Evolutionary conservation across 2,888 invertebrate genomes (phyloP), one percentile per base, ranked within the genome.

Genomic region (Acrocera orbiculus): DNA sequence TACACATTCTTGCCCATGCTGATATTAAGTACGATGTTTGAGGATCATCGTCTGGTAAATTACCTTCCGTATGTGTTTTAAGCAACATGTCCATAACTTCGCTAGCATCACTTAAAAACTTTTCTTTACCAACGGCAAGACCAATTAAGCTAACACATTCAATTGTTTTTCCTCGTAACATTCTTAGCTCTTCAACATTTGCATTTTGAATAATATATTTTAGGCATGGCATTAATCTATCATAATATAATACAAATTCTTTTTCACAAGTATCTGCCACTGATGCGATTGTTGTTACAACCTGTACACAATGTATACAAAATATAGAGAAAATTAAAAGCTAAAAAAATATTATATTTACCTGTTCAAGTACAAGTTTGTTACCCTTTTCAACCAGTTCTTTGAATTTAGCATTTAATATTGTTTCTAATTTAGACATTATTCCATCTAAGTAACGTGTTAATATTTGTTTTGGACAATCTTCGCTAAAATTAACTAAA

Each of bases 61-160:
- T 76, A 15, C 77, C 76, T 49, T 85, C 83, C 6, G 79, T 74
- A 55, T 93, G 90, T 0, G 89, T 86, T 59, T 86, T 83, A 42
- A 96, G 58, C 34, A 96, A 63, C 63, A 95, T 70, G 49, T 90
- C 82, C 95, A 96, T 96, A 11, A 96, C 82, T 56, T 92, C 90
- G 34, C 80, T 82, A 1, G 93, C 95, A 59, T 96, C 95, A 4
- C 68, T 60, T 56, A 82, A 73, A 58, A 95, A 95, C 66, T 81
- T 81, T 39, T 80, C 79, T 22, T 74, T 67, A 4, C 82, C 82
- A 15, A 82, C 82, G 20, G 82, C 82, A 45, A 81, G 58, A 47
- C 98, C 98, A 56, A 99, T 96, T 37, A 99, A 71, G 53, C 93
- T 93, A 43, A 98, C 90, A 54, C 98, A 99, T 61, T 98, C 98